These are phyloP conservation scores for Coendou prehensilis DNA, from an alignment of 2,797 vertebrate species.

Conservation along the genomic window DNA sequence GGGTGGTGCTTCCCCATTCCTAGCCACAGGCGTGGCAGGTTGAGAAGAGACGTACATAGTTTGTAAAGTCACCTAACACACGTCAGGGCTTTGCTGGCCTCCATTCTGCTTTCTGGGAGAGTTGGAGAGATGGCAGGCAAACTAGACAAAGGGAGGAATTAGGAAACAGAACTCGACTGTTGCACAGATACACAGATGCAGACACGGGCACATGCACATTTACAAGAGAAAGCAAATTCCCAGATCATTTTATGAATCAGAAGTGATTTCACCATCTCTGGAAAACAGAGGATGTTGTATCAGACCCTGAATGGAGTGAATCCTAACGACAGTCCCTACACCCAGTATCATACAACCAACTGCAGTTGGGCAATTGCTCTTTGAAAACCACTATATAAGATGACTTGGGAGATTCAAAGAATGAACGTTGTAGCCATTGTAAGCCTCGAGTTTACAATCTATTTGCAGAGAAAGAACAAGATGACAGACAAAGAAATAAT, in stretches of 20 bases:
- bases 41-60: neutral
- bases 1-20: neutral
- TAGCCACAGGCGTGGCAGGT: slow-evolving; percentile 4
- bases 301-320: neutral
- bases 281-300: neutral
- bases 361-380: neutral
- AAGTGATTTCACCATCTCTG: slow-evolving; percentile 58
- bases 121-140: slow-evolving; percentile 17
- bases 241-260: slow-evolving; percentile 64
- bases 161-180: slow-evolving; percentile 66
- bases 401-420: neutral
- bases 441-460: neutral
- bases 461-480: neutral
- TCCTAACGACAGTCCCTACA: neutral
- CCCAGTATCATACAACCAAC: neutral
- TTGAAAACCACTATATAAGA: neutral
- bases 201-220: neutral
- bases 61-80: slow-evolving; percentile 68
- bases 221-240: slow-evolving; percentile 37
- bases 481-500: neutral
- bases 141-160: neutral
- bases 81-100: slow-evolving; percentile 63
- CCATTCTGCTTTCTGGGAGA: slow-evolving; percentile 66
- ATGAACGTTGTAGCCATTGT: neutral
- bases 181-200: neutral